Conservation (phyloP, 2,113 vertebrate species). For the Myiagra hebetior region DNA sequence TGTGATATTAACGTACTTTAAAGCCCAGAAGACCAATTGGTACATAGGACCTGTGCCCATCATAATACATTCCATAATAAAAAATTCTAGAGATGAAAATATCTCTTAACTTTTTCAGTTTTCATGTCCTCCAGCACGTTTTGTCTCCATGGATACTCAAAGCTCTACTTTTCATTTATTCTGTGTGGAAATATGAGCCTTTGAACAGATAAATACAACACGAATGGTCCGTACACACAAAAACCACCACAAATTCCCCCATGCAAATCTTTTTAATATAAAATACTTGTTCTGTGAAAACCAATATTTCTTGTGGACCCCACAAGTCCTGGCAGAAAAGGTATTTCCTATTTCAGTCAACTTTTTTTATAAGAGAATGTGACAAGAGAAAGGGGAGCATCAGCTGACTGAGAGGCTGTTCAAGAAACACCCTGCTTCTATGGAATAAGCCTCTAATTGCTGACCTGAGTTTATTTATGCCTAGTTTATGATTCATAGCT, state of each 20-base stretch:
- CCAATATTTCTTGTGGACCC: not conserved
- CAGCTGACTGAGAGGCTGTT: not conserved
- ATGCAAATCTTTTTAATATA: not conserved
- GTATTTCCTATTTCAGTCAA: not conserved
- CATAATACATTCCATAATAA: not conserved
- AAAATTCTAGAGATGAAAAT: not conserved
- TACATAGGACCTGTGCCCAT: not conserved
- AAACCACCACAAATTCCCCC: not conserved
- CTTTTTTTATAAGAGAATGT: not conserved
- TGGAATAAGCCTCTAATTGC: not conserved
- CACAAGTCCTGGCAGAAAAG: not conserved
- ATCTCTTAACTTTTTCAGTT: not conserved
- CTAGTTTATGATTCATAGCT: not conserved
- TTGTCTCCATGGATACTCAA: conserved; percentile 39
- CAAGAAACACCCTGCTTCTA: not conserved
- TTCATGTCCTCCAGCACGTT: not conserved
- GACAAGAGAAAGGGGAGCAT: not conserved
- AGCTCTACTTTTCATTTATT: not conserved
- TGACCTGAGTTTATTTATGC: not conserved
- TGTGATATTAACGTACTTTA: not conserved
- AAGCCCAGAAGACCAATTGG: not conserved
- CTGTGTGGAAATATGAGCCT: not conserved
- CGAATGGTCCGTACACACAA: not conserved
- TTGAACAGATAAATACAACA: not conserved
- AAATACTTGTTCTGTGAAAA: not conserved